Conservation (phyloP, 2,888 invertebrate species). For the Odontothrips loti region DNA sequence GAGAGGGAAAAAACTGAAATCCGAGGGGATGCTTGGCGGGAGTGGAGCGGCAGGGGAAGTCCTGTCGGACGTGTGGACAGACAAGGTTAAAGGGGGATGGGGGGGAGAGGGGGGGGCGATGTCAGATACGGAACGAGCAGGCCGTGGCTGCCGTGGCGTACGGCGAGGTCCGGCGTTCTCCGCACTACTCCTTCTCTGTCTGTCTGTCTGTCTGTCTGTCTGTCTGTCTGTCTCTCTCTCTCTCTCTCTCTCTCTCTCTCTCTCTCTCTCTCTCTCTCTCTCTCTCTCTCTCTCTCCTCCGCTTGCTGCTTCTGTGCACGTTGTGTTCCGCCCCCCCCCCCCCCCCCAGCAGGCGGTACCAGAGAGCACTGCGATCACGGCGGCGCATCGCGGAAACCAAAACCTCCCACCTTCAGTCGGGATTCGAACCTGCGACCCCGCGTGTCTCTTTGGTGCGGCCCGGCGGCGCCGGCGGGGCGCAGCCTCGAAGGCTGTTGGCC, state of each 20-base stretch:
- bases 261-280: conserved; percentile 36
- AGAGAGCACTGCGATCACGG: background rate
- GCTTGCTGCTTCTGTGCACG: conserved; percentile 37
- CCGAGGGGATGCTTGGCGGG: background rate
- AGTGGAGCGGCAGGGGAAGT: background rate
- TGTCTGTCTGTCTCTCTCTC: conserved; percentile 36
- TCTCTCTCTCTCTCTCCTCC: conserved; percentile 31
- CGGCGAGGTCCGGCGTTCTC: background rate
- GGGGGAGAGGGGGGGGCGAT: no score
- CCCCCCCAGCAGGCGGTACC: conserved; percentile 36
- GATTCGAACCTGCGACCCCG: background rate
- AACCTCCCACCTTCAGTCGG: background rate
- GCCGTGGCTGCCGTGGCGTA: no score
- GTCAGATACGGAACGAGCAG: no score
- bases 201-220: conserved; percentile 31
- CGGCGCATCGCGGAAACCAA: background rate
- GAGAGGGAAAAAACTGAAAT: background rate
- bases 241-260: conserved; percentile 35
- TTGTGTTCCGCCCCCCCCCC: conserved; percentile 34
- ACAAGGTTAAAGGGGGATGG: background rate
- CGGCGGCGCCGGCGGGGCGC: no score
- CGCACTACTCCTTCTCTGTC: background rate
- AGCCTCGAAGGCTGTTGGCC: no score
- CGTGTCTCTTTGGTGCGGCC: no score
- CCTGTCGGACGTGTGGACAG: background rate